Evolutionary conservation across 2,113 vertebrate species (phyloP), one percentile per base, ranked within the genome.

Genomic region (Onychostruthus taczanowskii): DNA sequence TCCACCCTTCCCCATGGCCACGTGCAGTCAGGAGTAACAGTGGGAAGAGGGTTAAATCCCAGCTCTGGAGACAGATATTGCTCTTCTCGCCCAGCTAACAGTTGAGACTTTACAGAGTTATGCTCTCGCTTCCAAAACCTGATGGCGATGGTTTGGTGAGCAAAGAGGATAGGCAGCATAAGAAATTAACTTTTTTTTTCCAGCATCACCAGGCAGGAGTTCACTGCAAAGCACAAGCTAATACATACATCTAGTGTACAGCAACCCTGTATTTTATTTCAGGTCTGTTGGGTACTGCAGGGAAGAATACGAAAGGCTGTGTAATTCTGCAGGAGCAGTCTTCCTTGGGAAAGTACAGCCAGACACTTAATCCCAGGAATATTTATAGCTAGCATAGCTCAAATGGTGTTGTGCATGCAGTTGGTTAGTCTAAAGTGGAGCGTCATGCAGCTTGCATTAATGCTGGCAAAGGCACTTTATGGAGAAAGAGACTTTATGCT

Each of bases 401-500:
- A 52, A 78, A 84, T 37, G 46, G 95, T 73, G 92, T 70, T 55
- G 77, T 84, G 82, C 98, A 97, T 98, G 97, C 98, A 98, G 91
- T 62, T 47, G 95, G 96, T 98, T 98, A 98, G 97, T 98, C 76
- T 72, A 24, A 61, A 81, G 93, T 92, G 91, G 72, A 92, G 91
- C 95, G 13, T 94, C 97, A 95, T 95, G 98, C 98, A 96, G 89
- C 90, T 91, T 61, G 97, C 96, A 94, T 96, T 96, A 96, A 95
- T 78, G 96, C 35, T 88, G 96, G 95, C 97, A 94, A 83, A 92
- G 96, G 96, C 94, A 82, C 93, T 93, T 66, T 68, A 93, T 14
- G 95, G 89, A 96, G 90, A 94, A 96, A 95, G 90, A 93, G 87
- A 95, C 87, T 95, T 30, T 93, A 96, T 98, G 98, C 99, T 99